phyloP scores from a whole-genome alignment of 2,797 vertebrate genomes.

The Siniperca obscura region DNA sequence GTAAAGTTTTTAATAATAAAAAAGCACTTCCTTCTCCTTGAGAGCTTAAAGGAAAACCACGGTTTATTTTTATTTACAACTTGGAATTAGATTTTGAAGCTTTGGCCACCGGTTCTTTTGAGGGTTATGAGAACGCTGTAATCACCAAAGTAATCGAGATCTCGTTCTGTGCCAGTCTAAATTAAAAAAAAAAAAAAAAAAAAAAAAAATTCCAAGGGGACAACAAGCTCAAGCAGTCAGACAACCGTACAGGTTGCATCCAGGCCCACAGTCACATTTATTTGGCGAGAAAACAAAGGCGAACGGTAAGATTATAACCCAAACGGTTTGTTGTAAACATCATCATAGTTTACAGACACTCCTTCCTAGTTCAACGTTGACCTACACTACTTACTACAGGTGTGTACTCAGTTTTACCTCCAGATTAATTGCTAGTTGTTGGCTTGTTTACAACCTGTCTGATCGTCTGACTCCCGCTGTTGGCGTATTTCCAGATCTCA shows the following conservation, averaged over 20 bases:
- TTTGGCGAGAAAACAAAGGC: not conserved
- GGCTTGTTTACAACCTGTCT: too few relatives aligned
- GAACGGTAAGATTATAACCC: not conserved
- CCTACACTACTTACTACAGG: not conserved
- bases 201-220: not conserved
- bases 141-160: not conserved
- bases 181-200: too few relatives aligned
- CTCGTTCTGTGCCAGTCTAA: fast-evolving
- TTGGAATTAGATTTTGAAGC: not conserved
- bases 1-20: not conserved
- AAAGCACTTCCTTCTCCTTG: not conserved
- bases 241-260: not conserved
- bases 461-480: too few relatives aligned
- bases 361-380: not conserved
- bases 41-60: not conserved
- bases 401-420: not conserved
- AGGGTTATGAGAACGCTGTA: not conserved
- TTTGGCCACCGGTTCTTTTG: too few relatives aligned
- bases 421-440: not conserved
- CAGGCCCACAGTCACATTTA: not conserved
- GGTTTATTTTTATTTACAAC: not conserved
- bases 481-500: too few relatives aligned
- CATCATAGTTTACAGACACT: not conserved
- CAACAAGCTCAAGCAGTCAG: not conserved
- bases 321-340: not conserved